These are phyloP conservation scores for Hydrozoanthus tunicans DNA, from an alignment of 64 coral and sea anemone genomes.

Conservation along the genomic window DNA sequence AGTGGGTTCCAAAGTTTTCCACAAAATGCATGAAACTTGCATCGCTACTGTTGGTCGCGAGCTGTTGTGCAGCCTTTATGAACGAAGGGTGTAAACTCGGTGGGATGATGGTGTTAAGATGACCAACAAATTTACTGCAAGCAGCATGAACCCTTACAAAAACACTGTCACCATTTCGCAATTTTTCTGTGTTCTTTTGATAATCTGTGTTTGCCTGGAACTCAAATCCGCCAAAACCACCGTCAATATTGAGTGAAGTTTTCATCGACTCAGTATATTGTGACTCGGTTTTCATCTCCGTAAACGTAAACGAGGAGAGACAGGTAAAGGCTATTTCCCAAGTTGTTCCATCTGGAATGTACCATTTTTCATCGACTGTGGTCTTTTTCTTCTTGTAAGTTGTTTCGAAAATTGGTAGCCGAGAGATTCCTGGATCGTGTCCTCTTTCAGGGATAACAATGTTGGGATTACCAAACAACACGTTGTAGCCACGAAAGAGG, in stretches of 20 bases:
- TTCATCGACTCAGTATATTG: background rate
- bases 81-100: background rate
- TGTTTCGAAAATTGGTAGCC: background rate
- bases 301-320: background rate
- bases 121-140: background rate
- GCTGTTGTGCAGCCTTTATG: background rate
- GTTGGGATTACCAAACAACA: background rate
- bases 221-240: background rate
- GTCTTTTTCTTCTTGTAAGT: background rate
- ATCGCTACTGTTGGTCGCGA: background rate
- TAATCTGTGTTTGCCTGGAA: conserved; percentile 5
- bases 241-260: background rate
- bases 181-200: background rate
- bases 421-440: background rate
- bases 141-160: background rate
- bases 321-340: background rate
- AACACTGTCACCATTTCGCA: background rate
- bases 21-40: conserved; percentile 7
- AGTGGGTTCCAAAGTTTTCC: conserved; percentile 42
- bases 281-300: background rate
- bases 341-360: conserved; percentile 9
- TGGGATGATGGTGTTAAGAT: background rate
- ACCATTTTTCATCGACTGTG: background rate
- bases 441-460: background rate
- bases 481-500: background rate